Conservation (phyloP, 2,797 vertebrate species). For the Microcaecilia unicolor region DNA sequence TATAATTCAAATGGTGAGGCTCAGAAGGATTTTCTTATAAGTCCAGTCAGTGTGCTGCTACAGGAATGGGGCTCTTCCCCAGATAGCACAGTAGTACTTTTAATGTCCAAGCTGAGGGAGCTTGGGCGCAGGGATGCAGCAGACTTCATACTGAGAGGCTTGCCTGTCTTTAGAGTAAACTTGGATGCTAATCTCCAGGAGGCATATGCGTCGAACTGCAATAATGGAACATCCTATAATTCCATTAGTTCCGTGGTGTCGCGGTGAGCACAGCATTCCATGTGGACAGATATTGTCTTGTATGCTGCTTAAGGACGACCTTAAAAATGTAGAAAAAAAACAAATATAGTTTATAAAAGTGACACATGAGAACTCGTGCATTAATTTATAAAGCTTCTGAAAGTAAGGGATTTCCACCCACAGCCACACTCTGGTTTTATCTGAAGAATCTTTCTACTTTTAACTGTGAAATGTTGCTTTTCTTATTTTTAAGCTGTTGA, state of each 20-base stretch:
- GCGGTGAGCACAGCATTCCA: conserved; percentile 57
- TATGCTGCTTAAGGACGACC: neutral
- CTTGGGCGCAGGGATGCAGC: conserved; percentile 88
- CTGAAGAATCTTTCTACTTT: conserved; percentile 29
- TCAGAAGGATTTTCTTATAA: conserved; percentile 57
- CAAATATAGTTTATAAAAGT: neutral
- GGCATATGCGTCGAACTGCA: conserved; percentile 76
- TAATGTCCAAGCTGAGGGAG: conserved; percentile 86
- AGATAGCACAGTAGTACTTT: conserved; percentile 75
- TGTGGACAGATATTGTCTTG: neutral
- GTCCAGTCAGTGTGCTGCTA: conserved; percentile 83
- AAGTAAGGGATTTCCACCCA: conserved; percentile 3
- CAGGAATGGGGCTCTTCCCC: conserved; percentile 78
- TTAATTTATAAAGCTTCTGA: conserved; percentile 16
- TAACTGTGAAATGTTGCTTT: conserved; percentile 33
- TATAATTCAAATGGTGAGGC: conserved; percentile 68
- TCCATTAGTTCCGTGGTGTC: conserved; percentile 96
- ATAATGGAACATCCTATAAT: conserved; percentile 90
- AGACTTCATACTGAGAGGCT: conserved; percentile 85
- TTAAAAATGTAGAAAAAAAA: conserved; percentile 9
- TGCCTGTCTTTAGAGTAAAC: conserved; percentile 83
- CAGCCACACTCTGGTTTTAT: conserved; percentile 6
- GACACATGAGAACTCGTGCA: conserved; percentile 5
- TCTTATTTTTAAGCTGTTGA: conserved; percentile 26
- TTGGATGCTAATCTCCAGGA: conserved; percentile 66